Conservation (phyloP, 2,797 vertebrate genomes). For the Sitta carolinensis region DNA sequence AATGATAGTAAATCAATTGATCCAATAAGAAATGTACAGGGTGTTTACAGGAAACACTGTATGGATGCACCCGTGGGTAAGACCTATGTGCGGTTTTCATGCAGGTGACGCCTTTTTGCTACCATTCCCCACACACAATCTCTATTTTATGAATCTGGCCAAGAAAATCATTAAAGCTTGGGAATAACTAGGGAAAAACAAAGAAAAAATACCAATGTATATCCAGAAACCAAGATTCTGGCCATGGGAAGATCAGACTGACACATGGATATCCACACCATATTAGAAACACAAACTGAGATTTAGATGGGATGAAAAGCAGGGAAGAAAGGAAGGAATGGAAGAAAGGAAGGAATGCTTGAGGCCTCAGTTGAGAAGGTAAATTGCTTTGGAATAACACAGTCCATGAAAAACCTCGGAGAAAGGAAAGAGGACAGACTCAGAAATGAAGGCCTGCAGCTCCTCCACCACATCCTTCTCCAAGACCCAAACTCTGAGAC, state of each 20-base stretch:
- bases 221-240: background rate
- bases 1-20: background rate
- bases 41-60: background rate
- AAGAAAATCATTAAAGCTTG: background rate
- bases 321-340: background rate
- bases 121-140: background rate
- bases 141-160: background rate
- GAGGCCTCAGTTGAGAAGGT: background rate
- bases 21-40: background rate
- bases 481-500: background rate
- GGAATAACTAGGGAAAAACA: background rate
- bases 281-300: background rate
- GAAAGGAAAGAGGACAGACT: background rate
- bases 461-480: background rate
- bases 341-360: background rate
- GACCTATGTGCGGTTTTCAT: background rate
- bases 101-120: background rate
- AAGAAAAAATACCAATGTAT: background rate
- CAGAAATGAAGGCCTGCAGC: background rate
- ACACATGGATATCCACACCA: rapidly evolving
- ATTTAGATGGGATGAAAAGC: background rate
- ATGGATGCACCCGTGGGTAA: background rate
- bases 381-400: background rate
- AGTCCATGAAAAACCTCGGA: background rate
- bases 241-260: background rate